Evolutionary conservation across 2,888 invertebrate genomes (phyloP), one percentile per base, ranked within the genome.

Genomic region (Pseudococcus longispinus): DNA sequence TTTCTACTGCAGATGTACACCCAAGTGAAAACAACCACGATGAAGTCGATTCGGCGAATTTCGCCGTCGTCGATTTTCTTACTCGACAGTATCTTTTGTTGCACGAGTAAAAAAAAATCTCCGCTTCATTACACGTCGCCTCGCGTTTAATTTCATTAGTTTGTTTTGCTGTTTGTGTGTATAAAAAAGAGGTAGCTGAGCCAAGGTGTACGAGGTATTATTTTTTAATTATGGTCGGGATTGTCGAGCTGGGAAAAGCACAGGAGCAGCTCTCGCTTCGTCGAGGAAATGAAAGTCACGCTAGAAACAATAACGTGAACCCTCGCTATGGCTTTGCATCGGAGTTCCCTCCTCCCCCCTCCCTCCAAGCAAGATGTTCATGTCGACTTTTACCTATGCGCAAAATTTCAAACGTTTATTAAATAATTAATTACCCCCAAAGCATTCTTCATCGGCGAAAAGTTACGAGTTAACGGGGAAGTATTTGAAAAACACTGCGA

Each of bases 391-490:
- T 70, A 70, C 70, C 29, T 70, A 70, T 70, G 70, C 70, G 70
- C 70, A 70, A 70, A 70, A 70, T 70, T 70, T 70, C 70, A 29
- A 70, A 70, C 70, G 70, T 70, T 70, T 70, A 70, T 70, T 70
- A 70, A 70, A 70, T 70, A 70, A 70, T 70, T 70, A 70, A 70
- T 70, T 18, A 70, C 70, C 70, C 29, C 15, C 29, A 70, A 70
- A 70, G 32, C 70, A 29, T 70, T 70, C 70, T 70, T 29, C 29
- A 70, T 29, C 70, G 18, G 13, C 18, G 70, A 70, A 70, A 70
- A 70, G 70, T 70, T 70, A 70, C 8, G 29, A 4, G 32, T 70
- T 15, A n/a, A 70, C 6, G 13, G 65, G 70, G 13, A 29, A 29
- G 18, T 13, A 70, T 70, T 29, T 70, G 29, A 29, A 29, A 70